These are phyloP conservation scores for Onychomys torridus DNA, from an alignment of 2,797 vertebrate species.

Conservation along the genomic window DNA sequence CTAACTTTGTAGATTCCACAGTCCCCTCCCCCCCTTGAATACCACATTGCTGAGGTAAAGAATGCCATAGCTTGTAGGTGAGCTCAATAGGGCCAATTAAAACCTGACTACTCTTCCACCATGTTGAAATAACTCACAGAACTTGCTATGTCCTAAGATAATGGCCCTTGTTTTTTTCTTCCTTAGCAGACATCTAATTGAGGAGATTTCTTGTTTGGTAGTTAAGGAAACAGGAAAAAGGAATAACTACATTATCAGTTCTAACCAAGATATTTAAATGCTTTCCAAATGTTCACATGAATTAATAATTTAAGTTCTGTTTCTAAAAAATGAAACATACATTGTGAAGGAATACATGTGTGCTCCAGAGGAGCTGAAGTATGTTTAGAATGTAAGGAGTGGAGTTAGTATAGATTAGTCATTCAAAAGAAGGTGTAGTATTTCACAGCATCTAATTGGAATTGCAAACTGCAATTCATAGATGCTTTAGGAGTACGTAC, in stretches of 20 bases:
- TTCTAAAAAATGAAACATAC: conserved; percentile 3
- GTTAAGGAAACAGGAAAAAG: conserved; percentile 67
- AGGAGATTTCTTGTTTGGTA: conserved; percentile 72
- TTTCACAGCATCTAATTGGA: conserved; percentile 67
- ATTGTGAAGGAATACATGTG: conserved; percentile 45
- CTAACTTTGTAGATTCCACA: conserved; percentile 61
- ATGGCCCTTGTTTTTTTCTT: conserved; percentile 34
- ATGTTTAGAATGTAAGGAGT: conserved; percentile 65
- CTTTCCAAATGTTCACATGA: conserved; percentile 29
- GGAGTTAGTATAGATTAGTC: conserved; percentile 58
- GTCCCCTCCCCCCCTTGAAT: conserved; percentile 51
- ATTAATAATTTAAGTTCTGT: conserved; percentile 39
- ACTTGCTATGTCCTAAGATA: conserved; percentile 72
- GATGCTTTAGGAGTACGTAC: conserved; percentile 23
- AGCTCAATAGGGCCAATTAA: conserved; percentile 78
- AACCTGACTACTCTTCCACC: conserved; percentile 67
- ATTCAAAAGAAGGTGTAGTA: conserved; percentile 69
- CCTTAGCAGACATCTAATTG: conserved; percentile 68
- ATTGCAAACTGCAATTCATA: conserved; percentile 53
- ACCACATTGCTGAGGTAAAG: conserved; percentile 77
- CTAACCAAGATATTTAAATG: conserved; percentile 49
- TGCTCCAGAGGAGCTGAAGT: conserved; percentile 48
- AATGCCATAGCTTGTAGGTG: conserved; percentile 71
- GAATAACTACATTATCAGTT: conserved; percentile 55
- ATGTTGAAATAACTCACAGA: conserved; percentile 78